Conservation (phyloP, 1,140 invertebrate genomes). For the Platyscapa corneri region DNA sequence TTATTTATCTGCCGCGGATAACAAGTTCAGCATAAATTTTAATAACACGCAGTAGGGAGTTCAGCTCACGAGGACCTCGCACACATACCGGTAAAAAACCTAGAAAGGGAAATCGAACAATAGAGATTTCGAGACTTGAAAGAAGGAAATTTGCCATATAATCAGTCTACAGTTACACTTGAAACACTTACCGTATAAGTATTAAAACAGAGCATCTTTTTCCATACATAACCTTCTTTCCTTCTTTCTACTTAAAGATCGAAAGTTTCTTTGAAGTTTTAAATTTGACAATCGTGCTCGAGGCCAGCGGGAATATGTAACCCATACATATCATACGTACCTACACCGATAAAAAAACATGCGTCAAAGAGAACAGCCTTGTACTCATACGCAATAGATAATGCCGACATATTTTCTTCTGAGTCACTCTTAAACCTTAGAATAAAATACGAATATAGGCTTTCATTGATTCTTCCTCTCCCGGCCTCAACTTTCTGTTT, state of each 20-base stretch:
- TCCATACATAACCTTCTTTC: no score
- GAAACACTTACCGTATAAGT: background rate
- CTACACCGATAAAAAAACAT: background rate
- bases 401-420: background rate
- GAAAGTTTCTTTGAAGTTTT: constrained; percentile 25
- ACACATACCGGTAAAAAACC: background rate
- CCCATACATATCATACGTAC: no score
- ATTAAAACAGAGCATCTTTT: background rate
- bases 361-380: background rate
- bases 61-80: background rate
- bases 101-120: constrained; percentile 11
- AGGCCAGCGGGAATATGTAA: background rate
- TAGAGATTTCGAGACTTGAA: background rate
- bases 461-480: constrained; percentile 12
- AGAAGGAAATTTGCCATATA: background rate
- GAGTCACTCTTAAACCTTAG: constrained; percentile 29
- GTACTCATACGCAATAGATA: background rate
- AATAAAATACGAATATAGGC: background rate
- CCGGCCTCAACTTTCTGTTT: constrained; percentile 15
- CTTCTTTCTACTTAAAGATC: constrained; percentile 5
- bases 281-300: constrained; percentile 33
- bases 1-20: background rate
- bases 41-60: constrained; percentile 17
- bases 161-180: constrained; percentile 10
- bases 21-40: constrained; percentile 30